These are phyloP conservation scores for Tortricodes alternella DNA, from an alignment of 2,888 invertebrate genomes.

Conservation along the genomic window DNA sequence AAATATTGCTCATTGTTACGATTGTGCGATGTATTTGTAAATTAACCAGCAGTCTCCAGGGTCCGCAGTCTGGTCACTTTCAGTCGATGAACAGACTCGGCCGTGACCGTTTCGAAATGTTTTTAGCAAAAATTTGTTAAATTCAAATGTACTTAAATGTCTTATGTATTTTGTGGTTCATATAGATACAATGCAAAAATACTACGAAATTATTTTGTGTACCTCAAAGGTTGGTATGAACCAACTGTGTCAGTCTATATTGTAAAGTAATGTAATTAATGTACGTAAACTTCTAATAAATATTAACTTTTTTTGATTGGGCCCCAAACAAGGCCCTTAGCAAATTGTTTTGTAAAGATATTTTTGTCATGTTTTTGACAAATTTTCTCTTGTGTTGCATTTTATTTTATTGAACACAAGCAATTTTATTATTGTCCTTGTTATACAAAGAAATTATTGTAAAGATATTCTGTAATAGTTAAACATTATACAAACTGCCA, in stretches of 20 bases:
- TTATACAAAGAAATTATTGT: constrained; percentile 77
- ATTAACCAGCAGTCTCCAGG: not conserved
- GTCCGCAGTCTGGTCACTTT: not conserved
- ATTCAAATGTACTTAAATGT: constrained; percentile 25
- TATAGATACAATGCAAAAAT: constrained; percentile 53
- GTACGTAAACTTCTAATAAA: constrained; percentile 28
- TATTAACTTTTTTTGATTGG: constrained; percentile 20
- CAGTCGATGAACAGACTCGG: not conserved
- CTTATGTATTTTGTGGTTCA: constrained; percentile 42
- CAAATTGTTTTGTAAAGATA: constrained; percentile 51
- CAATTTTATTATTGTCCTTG: constrained; percentile 64
- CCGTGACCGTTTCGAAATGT: constrained; percentile 7
- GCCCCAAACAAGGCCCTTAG: constrained; percentile 26
- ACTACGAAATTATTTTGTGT: constrained; percentile 20
- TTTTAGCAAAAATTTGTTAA: constrained; percentile 10
- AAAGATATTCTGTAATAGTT: constrained; percentile 72
- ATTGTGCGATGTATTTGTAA: constrained; percentile 11
- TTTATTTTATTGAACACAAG: constrained; percentile 76
- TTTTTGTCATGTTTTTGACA: constrained; percentile 62
- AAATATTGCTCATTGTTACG: constrained; percentile 25
- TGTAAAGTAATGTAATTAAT: constrained; percentile 31
- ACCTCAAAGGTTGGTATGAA: constrained; percentile 8
- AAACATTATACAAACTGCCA: constrained; percentile 79
- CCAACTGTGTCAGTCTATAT: constrained; percentile 28
- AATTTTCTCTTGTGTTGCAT: constrained; percentile 66